Evolutionary conservation across 2,888 invertebrate genomes (phyloP).

Genomic region (Cantharis flavilabris): DNA sequence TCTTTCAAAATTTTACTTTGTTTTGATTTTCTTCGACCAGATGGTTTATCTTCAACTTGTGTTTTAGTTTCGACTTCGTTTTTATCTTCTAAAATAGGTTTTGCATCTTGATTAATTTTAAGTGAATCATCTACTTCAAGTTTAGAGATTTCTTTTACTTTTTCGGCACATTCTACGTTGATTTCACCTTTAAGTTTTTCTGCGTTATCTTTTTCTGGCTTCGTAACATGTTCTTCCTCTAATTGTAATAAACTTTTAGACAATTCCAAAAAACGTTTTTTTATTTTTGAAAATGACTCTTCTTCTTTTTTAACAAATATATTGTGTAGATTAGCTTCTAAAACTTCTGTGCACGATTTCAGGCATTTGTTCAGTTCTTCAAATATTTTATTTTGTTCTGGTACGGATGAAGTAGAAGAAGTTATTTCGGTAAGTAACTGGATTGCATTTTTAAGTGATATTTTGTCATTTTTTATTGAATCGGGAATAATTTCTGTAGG

Average conservation of each 20-base stretch:
- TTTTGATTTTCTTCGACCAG: slow-evolving; percentile 34
- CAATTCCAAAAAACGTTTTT: neutral
- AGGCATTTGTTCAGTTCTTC: neutral
- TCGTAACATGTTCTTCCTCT: neutral
- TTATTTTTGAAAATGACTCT: neutral
- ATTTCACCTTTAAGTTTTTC: neutral
- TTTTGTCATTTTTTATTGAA: neutral
- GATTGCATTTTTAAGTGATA: neutral
- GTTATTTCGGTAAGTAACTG: neutral
- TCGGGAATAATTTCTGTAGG: neutral
- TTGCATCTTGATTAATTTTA: slow-evolving; percentile 25
- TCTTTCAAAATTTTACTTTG: slow-evolving; percentile 28
- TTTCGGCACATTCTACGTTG: neutral
- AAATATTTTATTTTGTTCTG: neutral
- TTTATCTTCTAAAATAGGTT: slow-evolving; percentile 38
- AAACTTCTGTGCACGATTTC: neutral
- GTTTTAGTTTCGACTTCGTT: slow-evolving; percentile 28
- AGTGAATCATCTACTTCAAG: neutral
- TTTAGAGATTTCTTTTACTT: neutral
- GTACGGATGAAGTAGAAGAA: neutral
- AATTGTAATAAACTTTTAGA: slow-evolving; percentile 24
- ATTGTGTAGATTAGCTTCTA: neutral
- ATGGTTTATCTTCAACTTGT: slow-evolving; percentile 29
- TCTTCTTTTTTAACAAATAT: neutral
- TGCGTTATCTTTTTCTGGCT: neutral